Percentiles rank a stretch among this genome's conserved stretches.
Evolutionary conservation across 2,888 invertebrate species (phyloP).

Genomic region (Eumerus sabulonum): DNA sequence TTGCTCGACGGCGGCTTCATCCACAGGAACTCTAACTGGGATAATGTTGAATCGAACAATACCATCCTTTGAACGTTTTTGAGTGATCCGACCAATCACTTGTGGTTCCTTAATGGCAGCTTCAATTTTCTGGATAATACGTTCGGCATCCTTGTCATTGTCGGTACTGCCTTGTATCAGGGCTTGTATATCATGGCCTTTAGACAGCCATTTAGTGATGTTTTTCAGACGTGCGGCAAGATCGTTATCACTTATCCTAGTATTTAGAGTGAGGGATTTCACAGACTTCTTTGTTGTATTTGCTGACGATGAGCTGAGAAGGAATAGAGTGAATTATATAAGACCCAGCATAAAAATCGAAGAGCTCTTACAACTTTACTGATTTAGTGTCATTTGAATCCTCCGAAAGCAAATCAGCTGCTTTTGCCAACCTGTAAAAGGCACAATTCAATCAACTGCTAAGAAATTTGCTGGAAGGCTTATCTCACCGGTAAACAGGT

Average conservation of each 20-base stretch:
- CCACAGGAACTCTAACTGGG: background rate
- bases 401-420: conserved; percentile 54
- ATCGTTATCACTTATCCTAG: conserved; percentile 84
- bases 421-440: conserved; percentile 69
- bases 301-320: background rate
- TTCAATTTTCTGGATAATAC: conserved; percentile 81
- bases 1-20: no score
- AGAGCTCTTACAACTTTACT: conserved; percentile 34
- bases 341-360: background rate
- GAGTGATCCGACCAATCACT: conserved; percentile 81
- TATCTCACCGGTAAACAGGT: conserved; percentile 82
- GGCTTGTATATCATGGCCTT: conserved; percentile 82
- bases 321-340: background rate
- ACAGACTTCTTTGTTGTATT: conserved; percentile 81
- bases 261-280: conserved; percentile 83
- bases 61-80: conserved; percentile 83
- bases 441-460: background rate
- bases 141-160: conserved; percentile 78
- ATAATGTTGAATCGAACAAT: conserved; percentile 83
- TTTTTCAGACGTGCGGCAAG: conserved; percentile 83
- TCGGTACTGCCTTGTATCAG: conserved; percentile 73
- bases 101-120: conserved; percentile 79
- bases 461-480: background rate
- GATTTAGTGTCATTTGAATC: conserved; percentile 17
- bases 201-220: conserved; percentile 84